A percentile compares a stretch with the other conserved stretches of the same genome.
Conservation (phyloP, 2,113 vertebrate genomes). For the Cygnus atratus region DNA sequence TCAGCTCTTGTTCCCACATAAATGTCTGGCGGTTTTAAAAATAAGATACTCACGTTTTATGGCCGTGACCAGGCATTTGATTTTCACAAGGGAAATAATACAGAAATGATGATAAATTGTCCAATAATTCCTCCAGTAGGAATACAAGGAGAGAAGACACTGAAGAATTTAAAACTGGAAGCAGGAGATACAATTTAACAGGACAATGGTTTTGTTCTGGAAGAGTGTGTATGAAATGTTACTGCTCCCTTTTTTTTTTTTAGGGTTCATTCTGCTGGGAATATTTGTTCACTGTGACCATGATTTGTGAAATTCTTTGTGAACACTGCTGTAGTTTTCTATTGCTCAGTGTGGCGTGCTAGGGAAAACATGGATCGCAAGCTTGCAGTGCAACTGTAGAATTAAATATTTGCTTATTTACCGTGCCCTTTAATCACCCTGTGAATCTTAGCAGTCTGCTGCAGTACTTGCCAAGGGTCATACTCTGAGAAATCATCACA, state of each 20-base stretch:
- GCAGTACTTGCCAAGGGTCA: not conserved
- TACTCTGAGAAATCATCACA: not conserved
- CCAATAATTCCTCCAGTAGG: not conserved
- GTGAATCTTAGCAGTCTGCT: not conserved
- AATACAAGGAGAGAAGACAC: slow-evolving; percentile 1
- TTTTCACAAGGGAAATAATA: slow-evolving; percentile 60
- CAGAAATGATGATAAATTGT: slow-evolving; percentile 47
- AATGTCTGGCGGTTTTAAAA: slow-evolving; percentile 10
- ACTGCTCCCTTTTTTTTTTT: not conserved
- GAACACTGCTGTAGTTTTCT: not conserved
- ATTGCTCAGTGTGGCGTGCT: not conserved
- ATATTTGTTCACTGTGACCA: not conserved
- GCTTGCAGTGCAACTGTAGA: not conserved
- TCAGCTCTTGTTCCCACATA: not conserved
- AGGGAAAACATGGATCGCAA: not conserved
- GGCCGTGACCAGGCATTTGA: not conserved
- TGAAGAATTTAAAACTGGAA: slow-evolving; percentile 15
- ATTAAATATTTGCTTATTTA: not conserved
- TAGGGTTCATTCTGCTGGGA: not conserved
- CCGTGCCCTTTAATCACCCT: not conserved
- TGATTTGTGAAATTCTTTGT: not conserved
- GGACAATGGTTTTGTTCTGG: not conserved
- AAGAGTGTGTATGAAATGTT: not conserved
- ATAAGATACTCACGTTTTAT: not conserved
- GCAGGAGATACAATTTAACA: slow-evolving; percentile 8